Evolutionary conservation across 2,113 vertebrate genomes (phyloP), one percentile per base, ranked within the genome.

Genomic region (Centropristis striata): DNA sequence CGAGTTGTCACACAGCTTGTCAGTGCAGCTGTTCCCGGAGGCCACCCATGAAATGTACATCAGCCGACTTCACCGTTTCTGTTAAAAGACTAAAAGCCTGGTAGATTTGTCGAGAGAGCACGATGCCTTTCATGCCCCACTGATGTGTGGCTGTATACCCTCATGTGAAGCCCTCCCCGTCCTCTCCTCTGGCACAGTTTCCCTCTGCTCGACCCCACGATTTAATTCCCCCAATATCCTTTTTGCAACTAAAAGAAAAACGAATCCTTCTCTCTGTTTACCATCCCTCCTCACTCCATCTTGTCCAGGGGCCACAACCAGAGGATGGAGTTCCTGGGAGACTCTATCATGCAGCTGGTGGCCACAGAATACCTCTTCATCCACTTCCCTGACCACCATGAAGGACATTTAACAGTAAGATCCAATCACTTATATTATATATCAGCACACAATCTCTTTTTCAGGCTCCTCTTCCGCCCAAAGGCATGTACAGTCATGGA

Each of bases 321-420:
- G 95, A 96, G 98, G 90, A 99, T 99, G 98, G 98, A 99, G 96
- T 99, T 99, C 91, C 94, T 99, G 81, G 98, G 98, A 71, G 98
- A 99, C 92, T 99, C 98, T 23, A 99, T 99, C 93, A 99, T 99
- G 98, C 98, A 99, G 85, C 92, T 99, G 82, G 98, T 99, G 73
- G 98, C 98, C 78, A 99, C 98, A 0, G 98, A 99, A 76, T 99
- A 99, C 90, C 96, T 99, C 88, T 99, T 99, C 94, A 99, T 99
- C 93, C 98, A 99, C 93, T 99, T 99, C 84, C 98, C 98, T 0
- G 98, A 99, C 93, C 98, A 99, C 92, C 98, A 99, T 9, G 98
- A 99, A 93, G 98, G 98, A 85, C 98, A 99, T 90, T 92, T 99
- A 88, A 99, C 98, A 70, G 98, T 99, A 90, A 97, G 96, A 77